Evolutionary conservation across 2,797 vertebrate species (phyloP), one percentile per base, ranked within the genome.

Genomic region (Florisuga fusca): DNA sequence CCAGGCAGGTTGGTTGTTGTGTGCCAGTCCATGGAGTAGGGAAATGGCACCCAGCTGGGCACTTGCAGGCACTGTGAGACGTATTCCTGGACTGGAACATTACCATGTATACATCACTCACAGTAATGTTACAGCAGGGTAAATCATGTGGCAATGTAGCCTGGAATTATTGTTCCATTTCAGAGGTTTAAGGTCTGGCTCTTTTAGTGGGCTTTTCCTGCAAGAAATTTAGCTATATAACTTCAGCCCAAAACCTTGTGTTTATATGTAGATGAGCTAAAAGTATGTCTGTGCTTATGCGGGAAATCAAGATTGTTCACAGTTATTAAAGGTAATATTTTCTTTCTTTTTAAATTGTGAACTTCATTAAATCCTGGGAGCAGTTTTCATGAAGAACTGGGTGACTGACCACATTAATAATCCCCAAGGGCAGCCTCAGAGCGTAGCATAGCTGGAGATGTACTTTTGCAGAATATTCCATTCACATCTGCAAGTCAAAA

Each of bases 401-500:
- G 31, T 57, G 48, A 91, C 73, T 45, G 43, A 67, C 55, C 31
- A 81, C 33, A 43, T 63, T 66, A 63, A 31, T 19, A 63, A 31
- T 43, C 41, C 79, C 55, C 59, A 38, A 29, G 26, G 71, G 76
- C n/a, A 73, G 34, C 53, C 88, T 91, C 25, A 75, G 38, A 78
- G 46, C 4, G 31, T 26, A 36, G 17, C 1, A 0, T 59, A 89
- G 33, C 22, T 90, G 45, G 69, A 78, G 58, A 75, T 67, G 31
- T 79, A 71, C 81, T 93, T 91, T 45, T 34, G 34, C 29, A 71
- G 69, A 91, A 29, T 91, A 90, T 76, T 93, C 73, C 33, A 81
- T 41, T 23, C 55, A 88, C 6, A 10, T 82, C 61, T 91, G 53
- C 79, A 94, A 90, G 96, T 94, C 71, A 95, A 94, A 95, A 96